Conservation (phyloP, 2,797 vertebrate genomes). For the Chiloscyllium punctatum region DNA sequence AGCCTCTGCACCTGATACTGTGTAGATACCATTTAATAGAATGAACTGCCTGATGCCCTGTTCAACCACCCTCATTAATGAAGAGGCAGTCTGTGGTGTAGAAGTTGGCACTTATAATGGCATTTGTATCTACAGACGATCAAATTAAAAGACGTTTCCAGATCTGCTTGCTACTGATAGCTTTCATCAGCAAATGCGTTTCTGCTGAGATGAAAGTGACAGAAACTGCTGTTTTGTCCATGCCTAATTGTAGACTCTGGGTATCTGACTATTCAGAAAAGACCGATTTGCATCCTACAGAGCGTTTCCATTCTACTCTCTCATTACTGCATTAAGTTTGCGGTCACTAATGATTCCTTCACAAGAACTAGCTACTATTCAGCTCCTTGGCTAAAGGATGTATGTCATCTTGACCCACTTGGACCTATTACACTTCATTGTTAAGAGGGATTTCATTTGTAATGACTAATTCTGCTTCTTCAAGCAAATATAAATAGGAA, state of each 20-base stretch:
- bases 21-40: not conserved
- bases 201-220: not conserved
- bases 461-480: not conserved
- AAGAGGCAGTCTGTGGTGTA: not conserved
- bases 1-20: not conserved
- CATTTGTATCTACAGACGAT: not conserved
- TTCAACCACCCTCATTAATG: not conserved
- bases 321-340: not conserved
- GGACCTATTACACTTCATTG: not conserved
- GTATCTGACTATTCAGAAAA: not conserved
- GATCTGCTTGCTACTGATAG: not conserved
- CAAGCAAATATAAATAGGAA: not conserved
- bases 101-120: not conserved
- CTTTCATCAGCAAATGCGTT: not conserved
- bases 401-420: not conserved
- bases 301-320: not conserved
- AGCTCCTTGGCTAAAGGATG: not conserved
- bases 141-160: not conserved
- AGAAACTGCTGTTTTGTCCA: not conserved
- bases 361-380: not conserved
- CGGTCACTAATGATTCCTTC: constrained; percentile 3
- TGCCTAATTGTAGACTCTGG: not conserved
- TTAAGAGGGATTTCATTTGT: not conserved
- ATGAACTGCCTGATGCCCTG: not conserved
- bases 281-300: not conserved